Conservation (phyloP, 2,113 vertebrate genomes). For the Eudyptes chrysolophus region DNA sequence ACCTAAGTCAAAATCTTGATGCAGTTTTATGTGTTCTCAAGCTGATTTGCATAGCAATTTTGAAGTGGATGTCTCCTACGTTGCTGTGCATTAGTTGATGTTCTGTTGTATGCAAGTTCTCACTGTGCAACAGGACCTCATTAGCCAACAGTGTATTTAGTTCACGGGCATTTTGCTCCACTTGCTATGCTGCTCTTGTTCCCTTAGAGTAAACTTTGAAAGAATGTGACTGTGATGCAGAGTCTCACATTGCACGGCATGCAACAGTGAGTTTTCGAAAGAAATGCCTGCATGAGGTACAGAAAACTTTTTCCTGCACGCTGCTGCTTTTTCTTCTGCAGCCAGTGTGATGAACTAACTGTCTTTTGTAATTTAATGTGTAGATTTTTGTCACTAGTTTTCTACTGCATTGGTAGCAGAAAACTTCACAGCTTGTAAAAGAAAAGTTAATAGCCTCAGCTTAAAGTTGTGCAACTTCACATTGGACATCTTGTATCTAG, state of each 20-base stretch:
- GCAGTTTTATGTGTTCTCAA: background rate
- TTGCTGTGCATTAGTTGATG: background rate
- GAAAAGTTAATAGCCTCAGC: background rate
- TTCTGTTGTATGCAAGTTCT: background rate
- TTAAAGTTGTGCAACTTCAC: background rate
- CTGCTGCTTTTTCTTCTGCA: background rate
- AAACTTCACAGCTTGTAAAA: background rate
- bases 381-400: background rate
- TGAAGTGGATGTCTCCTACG: background rate
- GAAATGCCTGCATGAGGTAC: background rate
- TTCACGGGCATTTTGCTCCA: slow-evolving; percentile 20
- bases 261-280: slow-evolving; percentile 3
- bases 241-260: background rate
- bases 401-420: background rate
- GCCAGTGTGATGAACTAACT: background rate
- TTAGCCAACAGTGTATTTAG: background rate
- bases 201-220: slow-evolving; percentile 9
- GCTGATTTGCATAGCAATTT: background rate
- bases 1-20: background rate
- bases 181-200: slow-evolving; percentile 48
- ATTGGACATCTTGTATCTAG: background rate
- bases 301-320: background rate
- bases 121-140: background rate
- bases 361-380: background rate
- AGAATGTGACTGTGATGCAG: slow-evolving; percentile 20